Conservation (phyloP, 2,113 vertebrate genomes). For the Sturnus vulgaris region DNA sequence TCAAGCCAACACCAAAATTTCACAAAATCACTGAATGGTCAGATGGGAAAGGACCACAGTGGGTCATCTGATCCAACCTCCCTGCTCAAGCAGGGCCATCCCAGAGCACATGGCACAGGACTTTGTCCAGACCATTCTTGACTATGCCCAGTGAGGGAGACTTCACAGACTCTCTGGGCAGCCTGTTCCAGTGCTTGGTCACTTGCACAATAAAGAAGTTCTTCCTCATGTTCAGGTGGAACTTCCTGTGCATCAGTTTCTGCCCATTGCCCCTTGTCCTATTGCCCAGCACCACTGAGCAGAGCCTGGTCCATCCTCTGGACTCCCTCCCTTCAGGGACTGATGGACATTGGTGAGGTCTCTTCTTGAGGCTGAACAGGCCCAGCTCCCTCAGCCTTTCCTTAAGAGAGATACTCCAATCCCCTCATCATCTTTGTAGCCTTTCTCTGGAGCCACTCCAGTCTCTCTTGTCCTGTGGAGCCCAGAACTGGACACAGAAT, state of each 20-base stretch:
- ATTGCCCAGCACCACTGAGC: fast-evolving
- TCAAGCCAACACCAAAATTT: neutral
- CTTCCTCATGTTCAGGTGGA: neutral
- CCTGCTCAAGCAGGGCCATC: neutral
- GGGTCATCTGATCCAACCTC: neutral
- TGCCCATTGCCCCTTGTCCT: neutral
- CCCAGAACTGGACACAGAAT: neutral
- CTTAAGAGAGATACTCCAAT: neutral
- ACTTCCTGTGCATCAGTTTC: neutral
- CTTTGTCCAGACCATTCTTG: fast-evolving
- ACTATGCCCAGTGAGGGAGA: neutral
- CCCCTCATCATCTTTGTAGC: neutral
- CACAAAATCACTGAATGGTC: neutral
- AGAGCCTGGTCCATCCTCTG: neutral
- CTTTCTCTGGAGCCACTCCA: neutral
- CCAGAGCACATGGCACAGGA: neutral
- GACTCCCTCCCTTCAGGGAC: neutral
- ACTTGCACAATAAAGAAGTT: neutral
- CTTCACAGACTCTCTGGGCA: neutral
- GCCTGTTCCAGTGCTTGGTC: neutral
- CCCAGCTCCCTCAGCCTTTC: neutral
- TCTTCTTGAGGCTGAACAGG: neutral
- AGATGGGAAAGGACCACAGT: neutral
- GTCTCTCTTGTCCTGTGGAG: neutral
- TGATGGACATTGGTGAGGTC: neutral